These are phyloP conservation scores for Onychostoma macrolepis DNA, from an alignment of 2,113 vertebrate species.

Conservation along the genomic window DNA sequence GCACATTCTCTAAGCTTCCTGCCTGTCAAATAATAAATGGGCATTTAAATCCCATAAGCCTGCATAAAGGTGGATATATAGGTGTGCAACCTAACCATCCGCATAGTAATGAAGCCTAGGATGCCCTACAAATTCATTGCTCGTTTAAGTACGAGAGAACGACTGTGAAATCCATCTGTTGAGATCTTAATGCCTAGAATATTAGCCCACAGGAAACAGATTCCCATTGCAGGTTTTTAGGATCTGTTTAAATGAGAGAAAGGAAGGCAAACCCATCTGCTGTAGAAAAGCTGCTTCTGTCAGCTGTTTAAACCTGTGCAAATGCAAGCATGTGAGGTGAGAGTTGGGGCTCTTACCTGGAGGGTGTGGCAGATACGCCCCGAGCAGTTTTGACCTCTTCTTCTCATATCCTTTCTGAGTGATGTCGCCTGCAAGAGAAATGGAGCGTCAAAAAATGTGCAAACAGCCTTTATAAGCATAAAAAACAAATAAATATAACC, in stretches of 20 bases:
- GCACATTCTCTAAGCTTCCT: background rate
- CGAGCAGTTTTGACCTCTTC: slow-evolving; percentile 89
- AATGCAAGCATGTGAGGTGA: slow-evolving; percentile 6
- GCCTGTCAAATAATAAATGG: background rate
- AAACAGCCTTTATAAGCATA: background rate
- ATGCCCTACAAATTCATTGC: slow-evolving; percentile 2
- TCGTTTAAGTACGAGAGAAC: background rate
- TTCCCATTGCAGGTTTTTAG: slow-evolving; percentile 20
- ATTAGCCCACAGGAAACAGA: background rate
- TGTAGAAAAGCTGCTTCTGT: slow-evolving; percentile 25
- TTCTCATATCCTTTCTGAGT: slow-evolving; percentile 92
- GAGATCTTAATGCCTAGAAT: slow-evolving; percentile 18
- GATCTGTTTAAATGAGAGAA: slow-evolving; percentile 21
- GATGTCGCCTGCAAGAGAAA: slow-evolving; percentile 82
- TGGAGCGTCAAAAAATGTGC: background rate
- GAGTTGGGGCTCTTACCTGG: slow-evolving; percentile 71
- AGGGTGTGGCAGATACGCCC: slow-evolving; percentile 88
- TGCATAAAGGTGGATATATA: background rate
- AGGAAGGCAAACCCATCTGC: slow-evolving; percentile 29
- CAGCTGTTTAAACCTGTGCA: slow-evolving; percentile 18
- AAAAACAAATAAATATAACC: background rate
- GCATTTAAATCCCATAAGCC: background rate
- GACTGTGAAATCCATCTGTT: slow-evolving; percentile 29
- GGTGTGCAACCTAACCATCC: background rate
- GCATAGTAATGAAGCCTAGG: background rate